Conservation (phyloP, 2,888 invertebrate species). For the Lasioglossum vierecki region DNA sequence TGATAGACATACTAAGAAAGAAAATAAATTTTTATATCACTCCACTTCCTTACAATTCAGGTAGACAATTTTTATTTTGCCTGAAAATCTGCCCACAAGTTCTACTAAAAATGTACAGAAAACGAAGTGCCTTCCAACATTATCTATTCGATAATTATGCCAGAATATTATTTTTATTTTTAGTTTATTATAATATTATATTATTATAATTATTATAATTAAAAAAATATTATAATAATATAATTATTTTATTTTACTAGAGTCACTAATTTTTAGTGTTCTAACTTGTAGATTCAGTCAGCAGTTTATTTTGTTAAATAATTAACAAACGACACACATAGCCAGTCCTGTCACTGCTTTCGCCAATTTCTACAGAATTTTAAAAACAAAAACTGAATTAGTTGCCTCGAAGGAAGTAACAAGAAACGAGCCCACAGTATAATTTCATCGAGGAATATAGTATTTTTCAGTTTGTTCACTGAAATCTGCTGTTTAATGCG, state of each 20-base stretch:
- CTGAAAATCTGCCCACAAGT: background rate
- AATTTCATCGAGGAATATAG: background rate
- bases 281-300: background rate
- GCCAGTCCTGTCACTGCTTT: background rate
- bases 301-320: background rate
- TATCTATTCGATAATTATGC: too few relatives aligned
- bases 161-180: too few relatives aligned
- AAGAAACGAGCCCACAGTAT: background rate
- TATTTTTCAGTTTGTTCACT: background rate
- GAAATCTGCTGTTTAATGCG: background rate
- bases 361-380: background rate
- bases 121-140: too few relatives aligned
- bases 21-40: too few relatives aligned
- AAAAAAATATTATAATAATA: too few relatives aligned
- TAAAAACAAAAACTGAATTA: background rate
- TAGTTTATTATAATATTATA: too few relatives aligned
- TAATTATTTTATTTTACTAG: background rate
- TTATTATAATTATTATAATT: too few relatives aligned
- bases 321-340: background rate
- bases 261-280: too few relatives aligned
- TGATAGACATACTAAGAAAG: too few relatives aligned
- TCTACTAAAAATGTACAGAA: too few relatives aligned
- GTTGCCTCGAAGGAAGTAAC: background rate
- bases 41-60: background rate
- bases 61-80: background rate